phyloP scores from a whole-genome alignment of 2,888 invertebrate species.

The Watsonalla cultraria region DNA sequence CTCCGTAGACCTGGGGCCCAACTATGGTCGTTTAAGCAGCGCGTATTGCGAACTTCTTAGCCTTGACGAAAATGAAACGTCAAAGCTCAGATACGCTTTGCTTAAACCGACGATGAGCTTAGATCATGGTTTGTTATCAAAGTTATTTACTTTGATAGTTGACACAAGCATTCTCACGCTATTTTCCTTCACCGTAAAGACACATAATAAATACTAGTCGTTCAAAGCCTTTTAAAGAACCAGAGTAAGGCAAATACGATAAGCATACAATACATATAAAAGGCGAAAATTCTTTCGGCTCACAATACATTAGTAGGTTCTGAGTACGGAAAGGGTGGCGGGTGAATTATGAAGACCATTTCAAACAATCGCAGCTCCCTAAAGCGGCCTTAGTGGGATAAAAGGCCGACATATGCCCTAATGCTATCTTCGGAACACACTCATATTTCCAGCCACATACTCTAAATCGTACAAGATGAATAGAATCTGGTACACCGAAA shows the following conservation, averaged over 20 bases:
- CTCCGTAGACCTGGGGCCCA: background rate
- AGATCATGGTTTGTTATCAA: too few relatives aligned
- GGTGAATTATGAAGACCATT: constrained; percentile 43
- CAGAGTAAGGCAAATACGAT: too few relatives aligned
- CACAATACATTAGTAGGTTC: constrained; percentile 16
- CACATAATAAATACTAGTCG: too few relatives aligned
- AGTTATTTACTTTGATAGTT: too few relatives aligned
- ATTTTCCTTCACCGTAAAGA: background rate
- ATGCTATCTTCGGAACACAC: constrained; percentile 43
- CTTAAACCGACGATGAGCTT: too few relatives aligned
- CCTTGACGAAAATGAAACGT: too few relatives aligned
- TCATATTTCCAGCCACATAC: constrained; percentile 36
- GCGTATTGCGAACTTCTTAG: too few relatives aligned
- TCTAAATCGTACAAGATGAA: constrained; percentile 22
- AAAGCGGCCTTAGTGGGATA: constrained; percentile 29
- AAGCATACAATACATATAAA: constrained; percentile 3
- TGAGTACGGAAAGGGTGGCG: constrained; percentile 24
- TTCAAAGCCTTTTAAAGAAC: too few relatives aligned
- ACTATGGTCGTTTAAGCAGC: too few relatives aligned
- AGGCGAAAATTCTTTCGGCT: constrained; percentile 10
- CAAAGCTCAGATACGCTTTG: background rate
- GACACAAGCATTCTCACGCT: too few relatives aligned
- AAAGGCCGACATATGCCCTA: constrained; percentile 28
- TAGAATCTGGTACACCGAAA: constrained; percentile 4
- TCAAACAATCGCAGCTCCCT: constrained; percentile 30